Evolutionary conservation across 2,888 invertebrate species (phyloP), one percentile per base, ranked within the genome.

Genomic region (Tupiocoris notatus): DNA sequence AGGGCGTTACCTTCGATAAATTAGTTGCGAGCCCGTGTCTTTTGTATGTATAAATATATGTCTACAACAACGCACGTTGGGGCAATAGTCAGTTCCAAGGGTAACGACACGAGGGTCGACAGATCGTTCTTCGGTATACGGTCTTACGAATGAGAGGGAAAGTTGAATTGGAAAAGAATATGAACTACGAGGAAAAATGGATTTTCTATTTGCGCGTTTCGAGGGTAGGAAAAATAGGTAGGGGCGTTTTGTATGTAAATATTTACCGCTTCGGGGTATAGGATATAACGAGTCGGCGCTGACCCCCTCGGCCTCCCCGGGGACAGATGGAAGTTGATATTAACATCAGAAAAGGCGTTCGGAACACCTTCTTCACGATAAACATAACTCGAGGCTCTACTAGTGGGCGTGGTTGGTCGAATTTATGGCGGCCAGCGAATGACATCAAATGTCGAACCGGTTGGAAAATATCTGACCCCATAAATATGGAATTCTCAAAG

Each of bases 341-440:
- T 70, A 70, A 57, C 70, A 70, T 70, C 70, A 70, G 70, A 70
- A 70, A 70, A 24, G 70, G 23, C n/a, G 1, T 9, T 59, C 23
- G 1, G 24, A 66, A 66, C 39, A 39, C 39, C 39, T 39, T n/a
- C n/a, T n/a, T 39, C 39, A 12, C 39, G 39, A 39, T 39, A 39
- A 7, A 3, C 39, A 39, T 12, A 12, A 39, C 39, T 39, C 39
- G 6, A 12, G 39, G 39, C 39, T 39, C 39, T n/a, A 39, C 39
- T 39, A 7, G 3, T 39, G 39, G 39, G 39, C 39, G 39, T 39
- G 39, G 39, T 12, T 7, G 39, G 12, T 7, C 39, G 39, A 39
- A 39, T 39, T 39, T 39, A 39, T 39, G 39, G 12, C 12, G 39
- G 39, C n/a, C n/a, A n/a, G n/a, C 12, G 39, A 39, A 39, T 39